These are phyloP conservation scores for Syngnathus typhle DNA, from an alignment of 2,113 vertebrate genomes.

Conservation along the genomic window DNA sequence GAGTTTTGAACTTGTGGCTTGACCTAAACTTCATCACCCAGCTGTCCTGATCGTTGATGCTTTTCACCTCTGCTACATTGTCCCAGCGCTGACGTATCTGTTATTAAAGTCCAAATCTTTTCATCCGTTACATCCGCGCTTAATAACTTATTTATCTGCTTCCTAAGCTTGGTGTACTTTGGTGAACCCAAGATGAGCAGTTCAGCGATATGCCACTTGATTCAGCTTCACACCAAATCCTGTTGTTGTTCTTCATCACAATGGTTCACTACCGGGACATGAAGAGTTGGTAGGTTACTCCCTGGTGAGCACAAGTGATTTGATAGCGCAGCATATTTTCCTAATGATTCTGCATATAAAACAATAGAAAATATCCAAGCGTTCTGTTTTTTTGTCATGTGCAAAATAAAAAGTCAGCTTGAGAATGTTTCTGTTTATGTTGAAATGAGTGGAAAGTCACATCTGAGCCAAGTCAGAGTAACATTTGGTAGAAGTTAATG, in stretches of 20 bases:
- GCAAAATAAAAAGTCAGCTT: not conserved
- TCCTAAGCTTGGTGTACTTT: conserved; percentile 11
- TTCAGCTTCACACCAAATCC: conserved; percentile 21
- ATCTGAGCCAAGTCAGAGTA: conserved; percentile 16
- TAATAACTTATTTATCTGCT: conserved; percentile 16
- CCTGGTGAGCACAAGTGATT: conserved; percentile 29
- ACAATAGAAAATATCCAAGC: conserved; percentile 49
- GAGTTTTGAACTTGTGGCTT: conserved; percentile 41
- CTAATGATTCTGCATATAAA: conserved; percentile 45
- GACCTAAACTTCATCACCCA: conserved; percentile 39
- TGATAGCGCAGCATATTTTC: conserved; percentile 37
- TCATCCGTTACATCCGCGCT: conserved; percentile 1
- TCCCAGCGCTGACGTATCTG: conserved; percentile 10
- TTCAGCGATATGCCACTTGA: conserved; percentile 9
- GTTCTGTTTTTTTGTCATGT: conserved; percentile 1
- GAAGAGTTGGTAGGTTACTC: conserved; percentile 28
- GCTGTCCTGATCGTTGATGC: conserved; percentile 4
- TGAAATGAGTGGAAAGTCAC: conserved; percentile 41
- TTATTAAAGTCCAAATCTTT: conserved; percentile 22
- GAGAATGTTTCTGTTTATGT: conserved; percentile 16
- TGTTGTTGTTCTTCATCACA: conserved; percentile 23
- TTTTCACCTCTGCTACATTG: conserved; percentile 19
- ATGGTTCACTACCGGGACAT: conserved; percentile 20
- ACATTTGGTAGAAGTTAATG: conserved; percentile 13
- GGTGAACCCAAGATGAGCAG: conserved; percentile 16